Evolutionary conservation across 1,140 invertebrate genomes (phyloP).

Genomic region (Samia ricini): DNA sequence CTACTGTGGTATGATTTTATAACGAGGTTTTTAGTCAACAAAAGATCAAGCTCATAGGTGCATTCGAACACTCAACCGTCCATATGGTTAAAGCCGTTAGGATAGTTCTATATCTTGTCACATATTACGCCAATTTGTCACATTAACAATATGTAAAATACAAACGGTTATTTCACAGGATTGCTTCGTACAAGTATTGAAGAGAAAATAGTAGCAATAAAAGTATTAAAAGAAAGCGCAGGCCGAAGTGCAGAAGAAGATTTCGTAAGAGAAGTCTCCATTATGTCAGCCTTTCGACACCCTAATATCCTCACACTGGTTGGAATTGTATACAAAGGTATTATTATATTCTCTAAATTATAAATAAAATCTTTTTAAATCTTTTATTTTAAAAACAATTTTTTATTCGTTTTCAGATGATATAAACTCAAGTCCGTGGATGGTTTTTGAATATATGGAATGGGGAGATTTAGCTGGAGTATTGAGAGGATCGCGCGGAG

Average conservation of each 20-base stretch:
- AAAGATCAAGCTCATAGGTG: no score
- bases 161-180: slow-evolving; percentile 63
- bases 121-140: no score
- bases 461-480: slow-evolving; percentile 92
- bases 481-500: slow-evolving; percentile 81
- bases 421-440: slow-evolving; percentile 86
- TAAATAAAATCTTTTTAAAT: no score
- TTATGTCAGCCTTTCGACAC: slow-evolving; percentile 93
- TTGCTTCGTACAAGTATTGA: slow-evolving; percentile 74
- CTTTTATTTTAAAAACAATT: slow-evolving; percentile 10
- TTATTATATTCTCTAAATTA: slow-evolving; percentile 6
- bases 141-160: no score
- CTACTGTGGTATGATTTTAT: no score
- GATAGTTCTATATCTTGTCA: no score
- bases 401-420: slow-evolving; percentile 76
- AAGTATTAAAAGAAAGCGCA: slow-evolving; percentile 90
- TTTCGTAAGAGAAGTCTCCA: slow-evolving; percentile 92
- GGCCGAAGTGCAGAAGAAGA: slow-evolving; percentile 90
- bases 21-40: no score
- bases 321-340: slow-evolving; percentile 88
- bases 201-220: slow-evolving; percentile 86
- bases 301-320: slow-evolving; percentile 91
- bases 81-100: no score
- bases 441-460: slow-evolving; percentile 96
- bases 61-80: no score